Evolutionary conservation across 2,888 invertebrate genomes (phyloP).

Genomic region (Halocaridina rubra): DNA sequence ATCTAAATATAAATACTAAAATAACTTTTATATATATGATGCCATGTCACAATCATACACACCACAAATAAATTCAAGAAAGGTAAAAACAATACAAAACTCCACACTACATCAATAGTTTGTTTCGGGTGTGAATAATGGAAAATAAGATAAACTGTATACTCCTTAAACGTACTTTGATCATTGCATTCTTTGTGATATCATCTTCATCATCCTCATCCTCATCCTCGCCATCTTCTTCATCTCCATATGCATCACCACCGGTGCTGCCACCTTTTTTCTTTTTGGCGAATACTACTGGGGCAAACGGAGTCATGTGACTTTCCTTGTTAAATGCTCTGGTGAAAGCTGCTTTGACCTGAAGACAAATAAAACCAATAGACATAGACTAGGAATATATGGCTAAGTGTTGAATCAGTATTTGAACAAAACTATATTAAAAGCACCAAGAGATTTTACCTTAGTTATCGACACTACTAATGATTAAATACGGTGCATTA

Average conservation of each 20-base stretch:
- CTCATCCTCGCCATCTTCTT: conserved; percentile 70
- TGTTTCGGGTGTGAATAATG: too few relatives aligned
- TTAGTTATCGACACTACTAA: too few relatives aligned
- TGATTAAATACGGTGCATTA: too few relatives aligned
- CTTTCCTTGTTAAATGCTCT: conserved; percentile 90
- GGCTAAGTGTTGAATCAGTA: neutral
- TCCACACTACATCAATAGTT: too few relatives aligned
- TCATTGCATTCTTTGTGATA: conserved; percentile 80
- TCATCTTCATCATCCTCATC: conserved; percentile 71
- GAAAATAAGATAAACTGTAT: neutral
- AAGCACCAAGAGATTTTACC: neutral
- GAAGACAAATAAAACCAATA: conserved; percentile 53
- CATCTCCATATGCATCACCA: conserved; percentile 67
- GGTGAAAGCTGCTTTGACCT: conserved; percentile 95
- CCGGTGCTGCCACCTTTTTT: conserved; percentile 71
- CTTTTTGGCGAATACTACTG: conserved; percentile 74
- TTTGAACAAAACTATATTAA: neutral
- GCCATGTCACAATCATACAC: too few relatives aligned
- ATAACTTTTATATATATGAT: neutral
- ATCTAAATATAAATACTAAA: neutral
- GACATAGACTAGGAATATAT: conserved; percentile 1
- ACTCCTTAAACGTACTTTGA: conserved; percentile 75
- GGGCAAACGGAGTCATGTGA: conserved; percentile 81
- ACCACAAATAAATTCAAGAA: too few relatives aligned
- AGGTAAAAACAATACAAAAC: conserved; percentile 16